Percentiles rank a stretch among this genome's conserved stretches.
Evolutionary conservation across 1,140 invertebrate genomes (phyloP).

Genomic region (Drosophila saltans): DNA sequence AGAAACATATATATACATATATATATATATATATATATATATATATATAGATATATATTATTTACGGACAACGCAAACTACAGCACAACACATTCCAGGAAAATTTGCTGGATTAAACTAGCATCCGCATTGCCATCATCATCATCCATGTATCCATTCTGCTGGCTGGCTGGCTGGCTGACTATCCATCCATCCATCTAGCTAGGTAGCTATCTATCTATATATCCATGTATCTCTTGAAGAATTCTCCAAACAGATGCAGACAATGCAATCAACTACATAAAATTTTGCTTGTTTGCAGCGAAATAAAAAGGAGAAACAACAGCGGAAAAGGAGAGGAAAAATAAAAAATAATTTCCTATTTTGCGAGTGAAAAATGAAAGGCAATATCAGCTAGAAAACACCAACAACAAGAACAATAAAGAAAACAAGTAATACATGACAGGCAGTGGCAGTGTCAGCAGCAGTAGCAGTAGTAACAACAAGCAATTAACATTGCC

Average conservation of each 20-base stretch:
- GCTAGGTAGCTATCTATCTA: background rate
- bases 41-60: slow-evolving; percentile 27
- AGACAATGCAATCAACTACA: slow-evolving; percentile 63
- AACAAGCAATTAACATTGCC: slow-evolving; percentile 55
- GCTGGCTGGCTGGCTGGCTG: background rate
- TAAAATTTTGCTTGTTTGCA: slow-evolving; percentile 49
- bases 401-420: background rate
- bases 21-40: too few relatives aligned
- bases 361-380: slow-evolving; percentile 53
- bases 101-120: background rate
- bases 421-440: slow-evolving; percentile 17
- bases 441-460: slow-evolving; percentile 6
- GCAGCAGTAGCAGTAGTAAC: slow-evolving; percentile 20
- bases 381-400: slow-evolving; percentile 19
- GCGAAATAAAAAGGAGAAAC: background rate
- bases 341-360: slow-evolving; percentile 52
- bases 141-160: background rate
- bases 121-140: background rate
- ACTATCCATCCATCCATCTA: background rate
- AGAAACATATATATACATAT: background rate
- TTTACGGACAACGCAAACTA: slow-evolving; percentile 47
- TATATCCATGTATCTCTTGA: slow-evolving; percentile 4
- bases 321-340: slow-evolving; percentile 19
- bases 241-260: slow-evolving; percentile 35
- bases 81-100: slow-evolving; percentile 35